These are phyloP conservation scores for Anguilla megastoma DNA, from an alignment of 2,797 vertebrate genomes.

Conservation along the genomic window DNA sequence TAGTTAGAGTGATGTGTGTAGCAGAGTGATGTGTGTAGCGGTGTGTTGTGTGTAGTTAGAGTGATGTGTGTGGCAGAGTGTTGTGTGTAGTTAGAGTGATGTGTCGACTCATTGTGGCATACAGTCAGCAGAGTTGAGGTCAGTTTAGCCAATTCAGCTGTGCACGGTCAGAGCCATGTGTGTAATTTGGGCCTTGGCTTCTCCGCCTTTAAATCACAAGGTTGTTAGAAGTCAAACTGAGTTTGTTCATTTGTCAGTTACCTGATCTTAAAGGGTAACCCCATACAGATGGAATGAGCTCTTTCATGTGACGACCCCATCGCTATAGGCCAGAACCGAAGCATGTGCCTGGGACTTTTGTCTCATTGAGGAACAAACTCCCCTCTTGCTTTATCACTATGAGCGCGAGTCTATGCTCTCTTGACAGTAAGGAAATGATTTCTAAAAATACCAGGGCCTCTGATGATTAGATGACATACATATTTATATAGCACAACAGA, in stretches of 20 bases:
- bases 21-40: too few relatives aligned
- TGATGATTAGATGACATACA: background rate
- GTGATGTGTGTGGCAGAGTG: background rate
- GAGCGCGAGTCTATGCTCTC: background rate
- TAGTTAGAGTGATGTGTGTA: too few relatives aligned
- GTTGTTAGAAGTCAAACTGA: background rate
- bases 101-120: background rate
- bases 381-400: background rate
- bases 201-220: background rate
- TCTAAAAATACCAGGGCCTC: background rate
- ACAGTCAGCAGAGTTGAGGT: background rate
- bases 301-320: background rate
- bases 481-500: conserved; percentile 3
- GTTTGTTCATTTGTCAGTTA: background rate
- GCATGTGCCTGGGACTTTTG: background rate
- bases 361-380: background rate
- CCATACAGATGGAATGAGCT: background rate
- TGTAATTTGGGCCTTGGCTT: background rate
- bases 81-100: background rate
- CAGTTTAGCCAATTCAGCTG: background rate
- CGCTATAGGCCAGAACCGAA: background rate
- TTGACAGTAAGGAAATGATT: background rate
- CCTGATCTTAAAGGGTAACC: background rate
- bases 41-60: too few relatives aligned
- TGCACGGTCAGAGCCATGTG: background rate